phyloP scores from a whole-genome alignment of 2,888 invertebrate species.

The Stictocephala bisonia region DNA sequence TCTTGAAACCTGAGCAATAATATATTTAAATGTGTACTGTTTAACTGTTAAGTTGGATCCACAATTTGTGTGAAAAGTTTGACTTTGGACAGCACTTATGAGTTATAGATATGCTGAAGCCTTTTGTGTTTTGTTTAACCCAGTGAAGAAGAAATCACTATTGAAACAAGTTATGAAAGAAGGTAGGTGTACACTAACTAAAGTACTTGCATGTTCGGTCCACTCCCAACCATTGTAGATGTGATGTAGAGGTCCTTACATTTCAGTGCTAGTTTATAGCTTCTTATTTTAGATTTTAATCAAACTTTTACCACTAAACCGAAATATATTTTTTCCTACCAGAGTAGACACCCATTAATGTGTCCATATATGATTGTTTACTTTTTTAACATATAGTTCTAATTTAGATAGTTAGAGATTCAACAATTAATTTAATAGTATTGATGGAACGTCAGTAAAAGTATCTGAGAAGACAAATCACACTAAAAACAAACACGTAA shows the following conservation, averaged over 20 bases:
- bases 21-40: too few species aligned
- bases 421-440: too few species aligned
- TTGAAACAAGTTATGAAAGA: constrained; percentile 32
- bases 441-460: too few species aligned
- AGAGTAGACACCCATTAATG: constrained; percentile 26
- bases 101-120: too few species aligned
- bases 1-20: too few species aligned
- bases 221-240: neutral
- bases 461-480: too few species aligned
- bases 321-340: neutral
- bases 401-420: too few species aligned
- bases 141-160: constrained; percentile 32
- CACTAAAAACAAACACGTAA: too few species aligned
- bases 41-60: too few species aligned
- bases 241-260: neutral
- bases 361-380: constrained; percentile 34
- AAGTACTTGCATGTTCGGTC: constrained; percentile 28
- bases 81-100: too few species aligned
- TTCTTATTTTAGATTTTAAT: neutral
- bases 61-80: too few species aligned
- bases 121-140: constrained; percentile 28
- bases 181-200: constrained; percentile 11
- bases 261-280: neutral
- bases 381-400: neutral
- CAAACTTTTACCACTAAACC: neutral